These are phyloP conservation scores for Spialia ferax DNA, from an alignment of 2,888 invertebrate species.

Conservation along the genomic window DNA sequence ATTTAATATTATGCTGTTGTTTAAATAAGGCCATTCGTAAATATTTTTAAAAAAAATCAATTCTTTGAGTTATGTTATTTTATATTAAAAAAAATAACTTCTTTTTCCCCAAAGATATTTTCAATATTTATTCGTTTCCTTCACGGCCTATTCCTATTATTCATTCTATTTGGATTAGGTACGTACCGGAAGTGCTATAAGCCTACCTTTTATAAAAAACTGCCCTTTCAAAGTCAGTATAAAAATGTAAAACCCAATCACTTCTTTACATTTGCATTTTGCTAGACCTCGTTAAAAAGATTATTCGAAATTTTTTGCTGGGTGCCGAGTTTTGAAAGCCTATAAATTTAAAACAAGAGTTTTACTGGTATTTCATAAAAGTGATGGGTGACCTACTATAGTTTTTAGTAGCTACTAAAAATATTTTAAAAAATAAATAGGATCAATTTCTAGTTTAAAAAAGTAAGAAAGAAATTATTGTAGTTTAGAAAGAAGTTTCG, in stretches of 20 bases:
- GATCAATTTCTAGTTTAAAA: too few relatives aligned
- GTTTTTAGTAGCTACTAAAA: neutral
- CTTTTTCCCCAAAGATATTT: too few relatives aligned
- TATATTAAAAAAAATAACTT: too few relatives aligned
- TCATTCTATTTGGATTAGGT: neutral
- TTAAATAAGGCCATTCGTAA: too few relatives aligned
- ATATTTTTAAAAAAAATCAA: too few relatives aligned
- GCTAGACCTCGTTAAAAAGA: constrained; percentile 36
- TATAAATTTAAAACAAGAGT: constrained; percentile 34
- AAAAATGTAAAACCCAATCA: constrained; percentile 15
- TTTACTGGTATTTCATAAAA: constrained; percentile 22
- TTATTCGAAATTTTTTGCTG: constrained; percentile 21
- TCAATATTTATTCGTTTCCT: neutral
- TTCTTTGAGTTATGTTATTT: too few relatives aligned
- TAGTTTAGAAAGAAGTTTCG: too few relatives aligned
- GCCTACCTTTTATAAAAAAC: constrained; percentile 4
- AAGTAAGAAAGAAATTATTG: too few relatives aligned
- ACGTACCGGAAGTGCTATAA: neutral
- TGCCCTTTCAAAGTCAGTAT: neutral
- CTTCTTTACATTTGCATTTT: constrained; percentile 18
- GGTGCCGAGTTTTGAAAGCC: constrained; percentile 36
- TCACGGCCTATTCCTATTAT: neutral
- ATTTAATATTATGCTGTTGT: too few relatives aligned
- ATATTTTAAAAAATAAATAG: too few relatives aligned
- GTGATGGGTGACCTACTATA: neutral